Evolutionary conservation across 2,797 vertebrate genomes (phyloP), one percentile per base, ranked within the genome.

Genomic region (Anguilla pacifica): DNA sequence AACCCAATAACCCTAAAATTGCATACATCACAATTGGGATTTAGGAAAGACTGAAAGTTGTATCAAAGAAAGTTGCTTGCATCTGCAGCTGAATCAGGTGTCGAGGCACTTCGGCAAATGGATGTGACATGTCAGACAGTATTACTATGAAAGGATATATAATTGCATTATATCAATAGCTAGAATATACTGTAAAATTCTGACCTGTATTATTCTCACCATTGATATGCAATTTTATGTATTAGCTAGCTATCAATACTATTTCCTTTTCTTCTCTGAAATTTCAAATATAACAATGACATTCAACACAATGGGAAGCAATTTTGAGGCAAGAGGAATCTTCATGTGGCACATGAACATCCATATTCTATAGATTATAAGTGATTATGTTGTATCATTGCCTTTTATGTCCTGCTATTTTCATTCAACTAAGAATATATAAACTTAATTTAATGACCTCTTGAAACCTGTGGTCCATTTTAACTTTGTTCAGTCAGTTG

Each of bases 351-450:
- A 39, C 70, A 39, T 39, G 9, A 39, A 74, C 28, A 74, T 35
- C 6, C 28, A 74, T 15, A 11, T 35, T 74, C 61, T n/a, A 67
- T 74, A 74, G 70, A 31, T 11, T 74, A 15, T 15, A 74, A 74
- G 70, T 74, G 70, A 17, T 31, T 10, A 74, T 35, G 28, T 3
- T 10, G 5, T 74, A 15, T 74, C 70, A 35, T 74, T 31, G 31
- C 28, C 28, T 72, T 72, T 72, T 72, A 7, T 72, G 70, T 13
- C 2, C 28, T 39, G 31, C 19, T 67, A 25, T 35, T 31, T 31
- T 74, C 70, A 74, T 74, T 74, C 28, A 74, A 74, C n/a, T 67
- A n/a, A 67, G 22, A 13, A 74, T 74, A 74, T 39, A 35, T 74
- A 39, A 74, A 35, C 28, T 39, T 39, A 39, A 39, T 67, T n/a